Evolutionary conservation across 2,888 invertebrate genomes (phyloP), one percentile per base, ranked within the genome.

Genomic region (Cecidostiba fungosa): DNA sequence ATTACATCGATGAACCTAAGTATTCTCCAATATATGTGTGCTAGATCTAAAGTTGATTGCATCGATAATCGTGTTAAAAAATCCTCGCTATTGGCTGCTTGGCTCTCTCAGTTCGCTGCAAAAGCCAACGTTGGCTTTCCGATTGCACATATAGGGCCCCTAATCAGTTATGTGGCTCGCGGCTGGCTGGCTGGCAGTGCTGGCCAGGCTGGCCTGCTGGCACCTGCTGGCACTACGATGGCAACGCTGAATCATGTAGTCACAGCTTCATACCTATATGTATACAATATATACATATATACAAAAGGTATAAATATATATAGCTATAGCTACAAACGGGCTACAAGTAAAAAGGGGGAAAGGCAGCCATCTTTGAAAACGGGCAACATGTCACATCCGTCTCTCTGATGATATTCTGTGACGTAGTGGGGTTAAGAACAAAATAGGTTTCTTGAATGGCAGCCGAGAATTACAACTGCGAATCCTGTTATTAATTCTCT

Each of bases 371-470:
- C 90, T 92, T 92, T 90, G 89, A 91, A 89, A 91, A 82, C 47
- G 81, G 88, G 87, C 88, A 88, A 87, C 89, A 91, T 91, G 92
- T 92, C 92, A 92, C 89, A 91, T 92, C 92, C 92, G 92, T 91
- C 91, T 90, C 88, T 90, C 88, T 91, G 90, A 89, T 90, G 90
- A 89, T 89, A 89, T 87, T 88, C 88, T 69, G 87, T 88, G 88
- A 87, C 87, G 88, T 89, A 91, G 91, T 91, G 92, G 93, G 92
- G 92, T 90, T 91, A 91, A 91, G 90, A 80, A 89, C 91, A 92
- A 91, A 92, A 92, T 92, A 92, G 91, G 91, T 91, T 92, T 92
- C 91, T 91, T 92, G 88, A 43, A 91, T 91, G 91, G 90, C 90
- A 85, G 54, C 82, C 77, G 59, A 74, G 84, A 82, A 85, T 50